phyloP scores from a whole-genome alignment of 2,888 invertebrate species.

The Eilema caniola region DNA sequence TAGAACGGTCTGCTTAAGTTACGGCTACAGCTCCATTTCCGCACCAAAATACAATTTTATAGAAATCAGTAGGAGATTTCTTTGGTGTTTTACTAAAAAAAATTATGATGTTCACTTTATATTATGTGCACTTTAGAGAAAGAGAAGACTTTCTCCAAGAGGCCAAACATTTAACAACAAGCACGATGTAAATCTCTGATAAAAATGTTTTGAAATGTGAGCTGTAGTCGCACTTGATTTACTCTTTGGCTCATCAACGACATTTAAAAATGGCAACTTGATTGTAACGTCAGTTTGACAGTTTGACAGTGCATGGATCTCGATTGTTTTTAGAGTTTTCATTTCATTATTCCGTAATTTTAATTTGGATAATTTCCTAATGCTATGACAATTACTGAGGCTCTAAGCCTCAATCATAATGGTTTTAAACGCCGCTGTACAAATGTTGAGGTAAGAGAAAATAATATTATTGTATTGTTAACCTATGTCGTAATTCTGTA shows the following conservation, averaged over 20 bases:
- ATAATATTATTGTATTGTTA: constrained; percentile 27
- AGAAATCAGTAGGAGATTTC: too few species aligned
- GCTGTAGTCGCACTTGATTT: too few species aligned
- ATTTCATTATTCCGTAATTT: constrained; percentile 64
- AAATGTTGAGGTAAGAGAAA: constrained; percentile 89
- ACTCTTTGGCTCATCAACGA: too few species aligned
- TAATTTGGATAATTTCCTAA: constrained; percentile 71
- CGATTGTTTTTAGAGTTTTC: constrained; percentile 79
- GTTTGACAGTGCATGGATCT: constrained; percentile 67
- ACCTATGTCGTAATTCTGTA: constrained; percentile 44
- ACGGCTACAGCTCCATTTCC: too few species aligned
- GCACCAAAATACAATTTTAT: too few species aligned
- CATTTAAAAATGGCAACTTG: constrained; percentile 29
- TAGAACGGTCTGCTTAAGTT: neutral
- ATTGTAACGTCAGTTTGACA: constrained; percentile 46
- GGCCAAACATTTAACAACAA: too few species aligned
- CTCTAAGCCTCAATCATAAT: constrained; percentile 87
- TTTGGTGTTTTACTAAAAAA: too few species aligned
- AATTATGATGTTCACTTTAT: too few species aligned
- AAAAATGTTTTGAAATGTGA: too few species aligned
- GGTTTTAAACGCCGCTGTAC: constrained; percentile 92
- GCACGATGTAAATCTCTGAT: too few species aligned
- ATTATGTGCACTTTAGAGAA: too few species aligned
- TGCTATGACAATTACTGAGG: constrained; percentile 84
- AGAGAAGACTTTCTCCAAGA: too few species aligned